Evolutionary conservation across 23 tunicate genomes (phyloP).

Genomic region (Trididemnum nubilum): DNA sequence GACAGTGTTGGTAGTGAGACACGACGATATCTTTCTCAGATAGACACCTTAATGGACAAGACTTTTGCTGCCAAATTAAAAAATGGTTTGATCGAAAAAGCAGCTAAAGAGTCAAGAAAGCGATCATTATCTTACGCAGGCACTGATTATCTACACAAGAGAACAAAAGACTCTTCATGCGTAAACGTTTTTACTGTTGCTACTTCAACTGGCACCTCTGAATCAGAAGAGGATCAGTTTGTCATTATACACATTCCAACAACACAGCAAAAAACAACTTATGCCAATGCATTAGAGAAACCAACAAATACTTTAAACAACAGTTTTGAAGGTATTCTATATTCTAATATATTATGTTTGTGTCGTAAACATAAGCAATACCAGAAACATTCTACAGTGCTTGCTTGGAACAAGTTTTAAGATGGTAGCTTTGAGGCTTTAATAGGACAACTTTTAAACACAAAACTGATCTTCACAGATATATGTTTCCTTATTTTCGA

Average conservation of each 20-base stretch:
- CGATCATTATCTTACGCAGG: not conserved
- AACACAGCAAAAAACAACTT: slow-evolving; percentile 11
- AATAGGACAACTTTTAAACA: too few species aligned
- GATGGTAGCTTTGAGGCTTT: too few species aligned
- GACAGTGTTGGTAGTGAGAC: slow-evolving; percentile 69
- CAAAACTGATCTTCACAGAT: too few species aligned
- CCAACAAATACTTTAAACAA: not conserved
- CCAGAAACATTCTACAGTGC: too few species aligned
- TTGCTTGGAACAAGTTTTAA: too few species aligned
- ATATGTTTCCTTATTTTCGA: too few species aligned
- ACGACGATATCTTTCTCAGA: slow-evolving; percentile 66
- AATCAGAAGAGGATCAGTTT: slow-evolving; percentile 43
- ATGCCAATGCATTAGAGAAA: not conserved
- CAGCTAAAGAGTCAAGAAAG: slow-evolving; percentile 1
- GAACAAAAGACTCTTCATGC: slow-evolving; percentile 13
- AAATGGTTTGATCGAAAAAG: slow-evolving; percentile 17
- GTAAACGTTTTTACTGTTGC: slow-evolving; percentile 56
- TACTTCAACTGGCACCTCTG: slow-evolving; percentile 8
- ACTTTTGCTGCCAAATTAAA: slow-evolving; percentile 55
- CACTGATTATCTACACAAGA: not conserved
- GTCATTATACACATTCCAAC: slow-evolving; percentile 60
- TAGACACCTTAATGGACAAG: slow-evolving; percentile 55
- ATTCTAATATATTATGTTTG: too few species aligned
- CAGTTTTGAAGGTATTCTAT: not conserved
- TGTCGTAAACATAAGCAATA: too few species aligned